These are phyloP conservation scores for Orthosia gracilis DNA, from an alignment of 2,888 invertebrate genomes.

Conservation along the genomic window DNA sequence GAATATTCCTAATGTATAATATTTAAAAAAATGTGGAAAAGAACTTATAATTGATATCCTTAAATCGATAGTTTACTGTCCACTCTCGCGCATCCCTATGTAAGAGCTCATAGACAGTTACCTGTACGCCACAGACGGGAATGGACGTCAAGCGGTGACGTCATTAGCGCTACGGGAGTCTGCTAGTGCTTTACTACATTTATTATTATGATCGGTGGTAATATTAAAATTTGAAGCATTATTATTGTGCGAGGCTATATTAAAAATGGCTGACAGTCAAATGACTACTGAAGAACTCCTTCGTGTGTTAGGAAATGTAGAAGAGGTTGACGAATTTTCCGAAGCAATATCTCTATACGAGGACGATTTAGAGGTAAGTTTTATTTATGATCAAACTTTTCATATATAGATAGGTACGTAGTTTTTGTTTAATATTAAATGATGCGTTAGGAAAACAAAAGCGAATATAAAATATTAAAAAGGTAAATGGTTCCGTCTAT, in stretches of 20 bases:
- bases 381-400: conserved; percentile 35
- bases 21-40: conserved; percentile 22
- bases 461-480: conserved; percentile 41
- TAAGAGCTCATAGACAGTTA: no score
- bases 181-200: conserved; percentile 45
- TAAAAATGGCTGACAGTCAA: conserved; percentile 42
- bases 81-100: neutral
- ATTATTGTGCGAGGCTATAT: conserved; percentile 42
- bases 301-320: conserved; percentile 42
- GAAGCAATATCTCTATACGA: conserved; percentile 37
- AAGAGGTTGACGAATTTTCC: conserved; percentile 29
- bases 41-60: conserved; percentile 24
- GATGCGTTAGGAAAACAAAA: conserved; percentile 38
- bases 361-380: conserved; percentile 38
- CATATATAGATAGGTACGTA: conserved; percentile 29
- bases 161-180: conserved; percentile 44
- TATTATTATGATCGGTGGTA: conserved; percentile 48
- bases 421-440: conserved; percentile 42
- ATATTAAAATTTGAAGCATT: conserved; percentile 23
- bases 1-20: conserved; percentile 13
- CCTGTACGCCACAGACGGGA: conserved; percentile 44
- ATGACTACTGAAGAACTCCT: conserved; percentile 48
- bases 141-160: conserved; percentile 40
- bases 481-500: conserved; percentile 17
- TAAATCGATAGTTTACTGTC: conserved; percentile 37